A percentile compares a stretch with the other conserved stretches of the same genome.
These are phyloP conservation scores for Alectoris magna DNA, from an alignment of 2,797 vertebrate genomes.

Conservation along the genomic window DNA sequence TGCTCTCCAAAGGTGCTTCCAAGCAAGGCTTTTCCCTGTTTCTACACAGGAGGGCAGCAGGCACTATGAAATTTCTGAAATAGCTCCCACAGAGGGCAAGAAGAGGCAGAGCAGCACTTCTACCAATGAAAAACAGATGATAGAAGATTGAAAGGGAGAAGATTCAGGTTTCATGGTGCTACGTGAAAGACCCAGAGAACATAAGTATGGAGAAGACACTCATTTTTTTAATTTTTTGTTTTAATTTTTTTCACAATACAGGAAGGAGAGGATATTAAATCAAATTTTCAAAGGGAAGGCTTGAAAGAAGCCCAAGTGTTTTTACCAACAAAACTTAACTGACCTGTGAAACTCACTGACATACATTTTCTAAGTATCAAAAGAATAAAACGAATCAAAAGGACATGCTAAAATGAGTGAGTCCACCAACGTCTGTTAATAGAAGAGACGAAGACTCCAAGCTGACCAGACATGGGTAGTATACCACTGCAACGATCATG, in stretches of 20 bases:
- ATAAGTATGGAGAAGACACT: neutral
- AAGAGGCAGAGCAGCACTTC: neutral
- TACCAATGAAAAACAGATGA: neutral
- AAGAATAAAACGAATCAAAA: slow-evolving; percentile 16
- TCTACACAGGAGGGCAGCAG: neutral
- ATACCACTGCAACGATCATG: fast-evolving
- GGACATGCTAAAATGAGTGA: neutral
- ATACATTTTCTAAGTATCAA: neutral
- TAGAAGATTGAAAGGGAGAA: neutral
- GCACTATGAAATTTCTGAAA: neutral
- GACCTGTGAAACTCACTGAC: slow-evolving; percentile 15
- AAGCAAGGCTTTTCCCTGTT: neutral
- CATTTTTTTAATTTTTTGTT: neutral
- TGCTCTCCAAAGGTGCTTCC: neutral
- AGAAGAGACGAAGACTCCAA: neutral
- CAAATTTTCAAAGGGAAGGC: slow-evolving; percentile 14
- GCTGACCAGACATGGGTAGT: neutral
- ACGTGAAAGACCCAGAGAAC: neutral
- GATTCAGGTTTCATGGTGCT: neutral
- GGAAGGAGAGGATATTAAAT: neutral
- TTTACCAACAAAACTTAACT: neutral
- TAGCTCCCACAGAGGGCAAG: fast-evolving
- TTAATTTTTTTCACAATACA: neutral
- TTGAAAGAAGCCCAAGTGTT: neutral
- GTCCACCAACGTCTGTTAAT: neutral